phyloP scores from a whole-genome alignment of 1,140 invertebrate genomes.

The Cotesia vestalis region DNA sequence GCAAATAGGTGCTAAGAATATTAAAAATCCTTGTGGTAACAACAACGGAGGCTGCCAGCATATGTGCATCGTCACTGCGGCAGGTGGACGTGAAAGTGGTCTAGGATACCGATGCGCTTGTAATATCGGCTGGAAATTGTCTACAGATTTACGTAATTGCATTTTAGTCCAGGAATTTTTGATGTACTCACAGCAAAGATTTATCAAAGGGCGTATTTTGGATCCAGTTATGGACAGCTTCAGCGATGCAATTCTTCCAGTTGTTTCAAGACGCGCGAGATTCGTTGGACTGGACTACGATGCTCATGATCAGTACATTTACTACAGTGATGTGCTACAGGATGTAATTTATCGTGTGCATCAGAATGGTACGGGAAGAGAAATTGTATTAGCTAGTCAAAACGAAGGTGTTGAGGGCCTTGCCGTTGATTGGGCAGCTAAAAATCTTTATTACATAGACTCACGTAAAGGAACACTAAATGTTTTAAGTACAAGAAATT shows the following conservation, averaged over 20 bases:
- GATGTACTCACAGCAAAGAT: slow-evolving; percentile 96
- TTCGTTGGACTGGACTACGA: slow-evolving; percentile 99
- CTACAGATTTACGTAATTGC: slow-evolving; percentile 83
- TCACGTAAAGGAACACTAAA: slow-evolving; percentile 95
- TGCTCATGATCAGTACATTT: slow-evolving; percentile 89
- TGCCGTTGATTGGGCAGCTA: slow-evolving; percentile 96
- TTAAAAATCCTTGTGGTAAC: slow-evolving; percentile 87
- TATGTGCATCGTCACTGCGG: slow-evolving; percentile 91
- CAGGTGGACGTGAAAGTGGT: slow-evolving; percentile 76
- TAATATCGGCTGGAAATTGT: slow-evolving; percentile 86
- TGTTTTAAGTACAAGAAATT: slow-evolving; percentile 87
- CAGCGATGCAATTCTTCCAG: slow-evolving; percentile 91
- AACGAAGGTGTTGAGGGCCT: slow-evolving; percentile 98
- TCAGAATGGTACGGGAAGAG: slow-evolving; percentile 85
- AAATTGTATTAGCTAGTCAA: slow-evolving; percentile 93
- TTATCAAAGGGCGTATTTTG: slow-evolving; percentile 94
- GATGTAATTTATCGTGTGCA: slow-evolving; percentile 94
- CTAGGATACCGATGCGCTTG: slow-evolving; percentile 94
- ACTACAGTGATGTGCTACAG: slow-evolving; percentile 96
- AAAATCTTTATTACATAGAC: slow-evolving; percentile 98
- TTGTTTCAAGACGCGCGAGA: slow-evolving; percentile 88
- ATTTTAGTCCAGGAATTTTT: slow-evolving; percentile 89
- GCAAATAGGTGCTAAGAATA: slow-evolving; percentile 70
- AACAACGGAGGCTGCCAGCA: slow-evolving; percentile 94
- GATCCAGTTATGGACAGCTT: slow-evolving; percentile 90